Base-by-base conservation (phyloP, 1,140 invertebrate genomes). In the Archivesica marissinica region DNA sequence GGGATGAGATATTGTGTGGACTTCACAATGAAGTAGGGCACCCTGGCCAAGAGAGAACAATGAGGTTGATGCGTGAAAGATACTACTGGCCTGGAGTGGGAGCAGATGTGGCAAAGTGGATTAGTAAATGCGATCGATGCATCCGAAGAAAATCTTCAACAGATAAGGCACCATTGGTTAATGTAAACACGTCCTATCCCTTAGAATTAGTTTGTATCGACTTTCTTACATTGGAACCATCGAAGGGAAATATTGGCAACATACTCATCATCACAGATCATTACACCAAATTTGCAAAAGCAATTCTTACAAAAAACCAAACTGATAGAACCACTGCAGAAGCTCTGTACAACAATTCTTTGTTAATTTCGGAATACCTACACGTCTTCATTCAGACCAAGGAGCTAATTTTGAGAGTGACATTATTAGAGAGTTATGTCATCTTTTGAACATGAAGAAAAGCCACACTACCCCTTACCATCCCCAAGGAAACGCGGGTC, bases 201-300 rank as follows among this genome's bases (percentile, higher is more conserved):
- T 11, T 86, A 28, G 79, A 88, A 47, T 33, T 88, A 1, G 79
- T 88, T 0, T 88, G 87, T 64, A 80, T 88, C 20, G 87, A 88
- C 75, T 86, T 59, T 50, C 41, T 88, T 1, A 25, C 81, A 23
- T 17, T 87, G 7, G 85, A 88, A 54, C 52, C 78, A 74, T 85
- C 70, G 0, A 78, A 54, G 25, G 78, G 88, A 54, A 50, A 72
- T 7, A 28, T 59, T 74, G 25, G 70, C 0, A 81, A 77, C 38
- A 77, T 87, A 6, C 70, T 87, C 4, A 52, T 88, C 0, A 61
- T 86, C 17, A 86, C 85, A 0, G 87, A 88, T 66, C 75, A 86
- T 44, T 88, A 61, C 38, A 88, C 85, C 11, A 59, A 61, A 54
- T 88, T 64, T 66, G 77, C 86, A 2, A 56, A 66, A 41, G 86